Percentiles rank a stretch among this genome's conserved stretches.
phyloP scores from a whole-genome alignment of 2,888 invertebrate genomes.

The Leucozona laternaria region DNA sequence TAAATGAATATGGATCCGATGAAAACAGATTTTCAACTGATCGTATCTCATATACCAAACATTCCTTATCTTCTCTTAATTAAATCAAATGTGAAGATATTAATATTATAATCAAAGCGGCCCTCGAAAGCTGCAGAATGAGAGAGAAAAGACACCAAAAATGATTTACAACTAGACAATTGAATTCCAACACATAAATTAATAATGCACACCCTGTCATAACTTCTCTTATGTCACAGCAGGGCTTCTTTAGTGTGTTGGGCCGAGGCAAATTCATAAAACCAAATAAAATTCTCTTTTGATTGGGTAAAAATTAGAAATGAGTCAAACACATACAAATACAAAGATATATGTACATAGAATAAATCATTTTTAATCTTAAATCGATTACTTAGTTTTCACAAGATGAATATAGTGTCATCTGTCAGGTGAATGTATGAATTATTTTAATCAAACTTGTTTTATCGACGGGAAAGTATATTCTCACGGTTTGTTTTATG shows the following conservation, averaged over 20 bases:
- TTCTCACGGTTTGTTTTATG: background rate
- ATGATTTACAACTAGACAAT: constrained; percentile 15
- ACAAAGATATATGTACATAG: background rate
- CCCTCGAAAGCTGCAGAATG: background rate
- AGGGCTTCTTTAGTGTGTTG: background rate
- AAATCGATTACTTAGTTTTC: constrained; percentile 4
- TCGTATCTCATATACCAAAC: background rate
- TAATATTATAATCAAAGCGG: background rate
- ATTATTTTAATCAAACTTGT: constrained; percentile 13
- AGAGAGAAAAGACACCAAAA: background rate
- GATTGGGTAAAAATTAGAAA: background rate
- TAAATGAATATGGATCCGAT: constrained; percentile 1
- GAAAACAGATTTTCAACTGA: background rate
- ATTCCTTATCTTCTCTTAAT: constrained; percentile 9
- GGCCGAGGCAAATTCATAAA: background rate
- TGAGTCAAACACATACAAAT: background rate
- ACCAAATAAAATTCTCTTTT: background rate
- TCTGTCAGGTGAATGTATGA: constrained; percentile 9
- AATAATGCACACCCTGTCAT: constrained; percentile 25
- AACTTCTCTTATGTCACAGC: constrained; percentile 14
- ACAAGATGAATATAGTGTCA: constrained; percentile 11
- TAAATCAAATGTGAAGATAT: constrained; percentile 7
- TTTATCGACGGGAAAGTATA: background rate
- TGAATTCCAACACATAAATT: constrained; percentile 13
- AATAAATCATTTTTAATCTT: constrained; percentile 12